phyloP scores from a whole-genome alignment of 2,113 vertebrate species.

The Scolopax mira region DNA sequence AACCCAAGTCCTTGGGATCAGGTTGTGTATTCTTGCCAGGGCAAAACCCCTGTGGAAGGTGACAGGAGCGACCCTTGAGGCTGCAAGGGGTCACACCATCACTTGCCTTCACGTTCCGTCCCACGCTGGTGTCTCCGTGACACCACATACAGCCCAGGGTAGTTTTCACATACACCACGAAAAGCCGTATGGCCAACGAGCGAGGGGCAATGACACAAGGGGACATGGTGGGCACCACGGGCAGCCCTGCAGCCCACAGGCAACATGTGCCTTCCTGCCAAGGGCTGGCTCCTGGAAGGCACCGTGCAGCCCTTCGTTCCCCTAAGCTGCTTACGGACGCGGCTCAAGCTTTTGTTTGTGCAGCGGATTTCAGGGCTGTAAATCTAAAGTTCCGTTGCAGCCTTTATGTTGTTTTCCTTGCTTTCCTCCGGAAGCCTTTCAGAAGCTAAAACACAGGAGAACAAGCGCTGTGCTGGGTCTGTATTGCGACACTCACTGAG shows the following conservation, averaged over 20 bases:
- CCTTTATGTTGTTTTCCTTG: neutral
- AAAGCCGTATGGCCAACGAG: neutral
- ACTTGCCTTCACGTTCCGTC: neutral
- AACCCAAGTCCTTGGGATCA: neutral
- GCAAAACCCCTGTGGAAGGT: neutral
- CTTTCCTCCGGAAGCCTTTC: neutral
- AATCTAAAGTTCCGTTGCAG: neutral
- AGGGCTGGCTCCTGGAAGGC: neutral
- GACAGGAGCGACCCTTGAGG: neutral
- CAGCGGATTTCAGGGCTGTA: neutral
- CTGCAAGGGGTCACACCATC: neutral
- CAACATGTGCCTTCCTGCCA: neutral
- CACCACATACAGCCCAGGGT: neutral
- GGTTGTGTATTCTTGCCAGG: neutral
- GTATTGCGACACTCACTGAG: neutral
- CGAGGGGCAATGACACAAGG: accelerated
- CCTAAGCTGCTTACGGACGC: neutral
- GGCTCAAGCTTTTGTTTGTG: neutral
- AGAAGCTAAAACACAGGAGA: neutral
- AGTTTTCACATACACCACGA: accelerated
- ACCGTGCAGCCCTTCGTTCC: neutral
- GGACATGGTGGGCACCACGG: accelerated
- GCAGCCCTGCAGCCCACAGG: neutral
- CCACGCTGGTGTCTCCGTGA: neutral
- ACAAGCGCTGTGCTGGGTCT: neutral